Evolutionary conservation across 2,113 vertebrate species (phyloP).

Genomic region (Pavo muticus): DNA sequence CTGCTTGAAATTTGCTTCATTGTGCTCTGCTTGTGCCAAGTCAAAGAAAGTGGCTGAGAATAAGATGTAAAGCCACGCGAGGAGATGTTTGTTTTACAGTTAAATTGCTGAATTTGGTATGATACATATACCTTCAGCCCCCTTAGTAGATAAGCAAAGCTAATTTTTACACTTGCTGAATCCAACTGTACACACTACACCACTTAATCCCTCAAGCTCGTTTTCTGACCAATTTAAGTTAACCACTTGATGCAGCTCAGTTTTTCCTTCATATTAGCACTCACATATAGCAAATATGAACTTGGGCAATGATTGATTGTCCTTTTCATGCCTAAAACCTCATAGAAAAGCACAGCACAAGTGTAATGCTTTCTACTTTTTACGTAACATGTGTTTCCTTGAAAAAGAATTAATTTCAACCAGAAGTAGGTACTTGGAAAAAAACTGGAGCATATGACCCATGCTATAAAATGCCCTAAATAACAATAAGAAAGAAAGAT

Average conservation of each 20-base stretch:
- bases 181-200: not conserved
- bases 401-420: not conserved
- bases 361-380: not conserved
- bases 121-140: not conserved
- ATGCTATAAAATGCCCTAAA: not conserved
- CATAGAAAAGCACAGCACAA: not conserved
- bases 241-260: not conserved
- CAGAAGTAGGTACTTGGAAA: not conserved
- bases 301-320: not conserved
- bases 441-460: not conserved
- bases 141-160: not conserved
- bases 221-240: not conserved
- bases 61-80: not conserved
- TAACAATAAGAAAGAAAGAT: not conserved
- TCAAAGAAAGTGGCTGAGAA: not conserved
- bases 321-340: not conserved
- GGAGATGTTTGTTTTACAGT: conserved; percentile 34
- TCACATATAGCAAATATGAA: not conserved
- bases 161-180: conserved; percentile 45
- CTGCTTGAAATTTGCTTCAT: not conserved
- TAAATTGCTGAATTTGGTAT: not conserved
- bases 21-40: not conserved
- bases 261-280: not conserved
- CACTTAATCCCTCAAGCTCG: not conserved
- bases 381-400: not conserved